Evolutionary conservation across 2,888 invertebrate species (phyloP).

Genomic region (Gasteruption jaculator): DNA sequence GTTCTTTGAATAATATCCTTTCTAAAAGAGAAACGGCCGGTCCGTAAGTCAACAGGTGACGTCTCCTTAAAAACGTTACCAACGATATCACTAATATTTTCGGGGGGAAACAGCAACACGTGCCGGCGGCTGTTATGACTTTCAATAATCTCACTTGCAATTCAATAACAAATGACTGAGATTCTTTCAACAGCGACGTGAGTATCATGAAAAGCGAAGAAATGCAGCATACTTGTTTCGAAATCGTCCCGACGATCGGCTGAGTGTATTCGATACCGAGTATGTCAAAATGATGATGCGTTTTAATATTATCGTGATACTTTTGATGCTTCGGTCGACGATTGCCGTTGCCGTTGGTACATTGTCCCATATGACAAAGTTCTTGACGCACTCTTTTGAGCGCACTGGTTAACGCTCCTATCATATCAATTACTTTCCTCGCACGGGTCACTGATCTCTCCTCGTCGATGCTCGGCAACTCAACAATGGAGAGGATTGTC

Average conservation of each 20-base stretch:
- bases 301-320: slow-evolving; percentile 52
- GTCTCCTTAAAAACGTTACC: slow-evolving; percentile 52
- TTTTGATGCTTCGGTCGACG: slow-evolving; percentile 55
- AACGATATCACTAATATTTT: slow-evolving; percentile 54
- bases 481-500: slow-evolving; percentile 56
- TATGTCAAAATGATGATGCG: slow-evolving; percentile 60
- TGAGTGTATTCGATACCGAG: slow-evolving; percentile 55
- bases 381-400: slow-evolving; percentile 60
- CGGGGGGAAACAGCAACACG: slow-evolving; percentile 63
- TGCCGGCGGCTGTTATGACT: slow-evolving; percentile 58
- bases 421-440: slow-evolving; percentile 57
- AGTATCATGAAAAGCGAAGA: slow-evolving; percentile 58
- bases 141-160: slow-evolving; percentile 55
- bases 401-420: slow-evolving; percentile 56
- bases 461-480: slow-evolving; percentile 51
- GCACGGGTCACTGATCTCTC: slow-evolving; percentile 51
- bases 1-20: slow-evolving; percentile 58
- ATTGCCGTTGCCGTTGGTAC: too few species aligned
- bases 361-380: slow-evolving; percentile 56
- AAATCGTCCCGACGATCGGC: slow-evolving; percentile 36
- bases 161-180: slow-evolving; percentile 47
- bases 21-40: slow-evolving; percentile 57
- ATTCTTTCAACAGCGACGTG: slow-evolving; percentile 53
- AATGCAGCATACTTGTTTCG: slow-evolving; percentile 56
- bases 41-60: slow-evolving; percentile 32